Evolutionary conservation across 1,140 invertebrate species (phyloP), one percentile per base, ranked within the genome.

Genomic region (Papilio helenus): DNA sequence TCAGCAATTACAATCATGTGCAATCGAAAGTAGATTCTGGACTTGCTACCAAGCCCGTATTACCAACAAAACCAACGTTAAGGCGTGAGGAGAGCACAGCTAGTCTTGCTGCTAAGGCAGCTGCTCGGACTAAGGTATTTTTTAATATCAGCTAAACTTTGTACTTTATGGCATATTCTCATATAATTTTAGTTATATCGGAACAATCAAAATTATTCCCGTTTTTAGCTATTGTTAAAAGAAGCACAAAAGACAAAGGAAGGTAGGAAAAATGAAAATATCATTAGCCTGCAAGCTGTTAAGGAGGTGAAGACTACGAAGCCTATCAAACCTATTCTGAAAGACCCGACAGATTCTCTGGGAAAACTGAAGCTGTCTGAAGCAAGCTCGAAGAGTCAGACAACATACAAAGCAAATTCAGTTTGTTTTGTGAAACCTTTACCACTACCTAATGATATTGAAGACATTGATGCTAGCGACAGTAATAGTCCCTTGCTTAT

Each of bases 401-500:
- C 58, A 58, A 58, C 61, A 79, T 23, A 76, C 72, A 46, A 74
- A 26, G 79, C 18, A 79, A 18, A 39, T n/a, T 49, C 29, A 26
- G 7, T 29, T 51, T 79, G 39, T 80, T 8, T 29, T 39, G n/a
- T 68, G 29, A 49, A 82, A 79, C 83, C 85, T 20, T 87, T 88
- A 5, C 77, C 80, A 51, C 80, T 95, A 23, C 91, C 94, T 1
- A 80, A 86, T 61, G 90, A 93, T 42, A 91, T 95, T 84, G 94
- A 95, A 84, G 98, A 98, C 92, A 96, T 96, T 86, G 96, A 97
- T 82, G 97, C 97, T 85, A 94, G 90, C 76, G 95, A 96, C 68
- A 97, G 98, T 88, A 89, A 91, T 42, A 94, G 87, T 78, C 97
- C 97, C 8, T 96, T 97, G 86, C 95, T 98, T 81, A 97, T 98